Conservation (phyloP, 92 coral and sea anemone genomes). For the Zoanthus sociatus region DNA sequence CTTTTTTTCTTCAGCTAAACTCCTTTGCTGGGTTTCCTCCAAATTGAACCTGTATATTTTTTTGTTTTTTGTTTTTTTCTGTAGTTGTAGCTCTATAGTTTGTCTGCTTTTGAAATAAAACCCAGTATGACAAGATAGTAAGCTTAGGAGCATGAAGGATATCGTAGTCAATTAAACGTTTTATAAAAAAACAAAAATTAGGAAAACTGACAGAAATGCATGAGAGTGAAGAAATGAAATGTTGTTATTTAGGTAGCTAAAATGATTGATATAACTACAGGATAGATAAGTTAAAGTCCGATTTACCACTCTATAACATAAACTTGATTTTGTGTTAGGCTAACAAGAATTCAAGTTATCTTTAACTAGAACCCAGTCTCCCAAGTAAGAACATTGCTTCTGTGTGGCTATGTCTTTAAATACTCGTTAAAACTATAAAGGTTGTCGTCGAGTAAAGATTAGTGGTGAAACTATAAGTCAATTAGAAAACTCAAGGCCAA, state of each 20-base stretch:
- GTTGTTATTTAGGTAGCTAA: background rate
- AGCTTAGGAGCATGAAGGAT: background rate
- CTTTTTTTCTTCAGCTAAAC: too few species aligned
- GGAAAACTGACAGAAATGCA: slow-evolving; percentile 13
- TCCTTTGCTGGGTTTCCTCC: too few species aligned
- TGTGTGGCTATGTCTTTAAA: too few species aligned
- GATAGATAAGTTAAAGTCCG: background rate
- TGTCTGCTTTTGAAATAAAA: background rate
- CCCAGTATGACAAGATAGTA: background rate
- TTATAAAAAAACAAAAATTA: slow-evolving; percentile 8
- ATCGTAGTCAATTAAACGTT: background rate
- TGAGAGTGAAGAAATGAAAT: background rate
- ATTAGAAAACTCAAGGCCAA: too few species aligned
- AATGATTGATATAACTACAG: background rate
- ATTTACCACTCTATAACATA: slow-evolving; percentile 18
- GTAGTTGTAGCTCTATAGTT: background rate
- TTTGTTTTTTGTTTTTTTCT: too few species aligned
- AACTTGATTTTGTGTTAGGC: background rate
- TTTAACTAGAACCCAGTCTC: background rate
- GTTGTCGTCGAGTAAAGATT: too few species aligned
- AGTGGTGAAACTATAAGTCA: too few species aligned
- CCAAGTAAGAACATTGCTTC: too few species aligned
- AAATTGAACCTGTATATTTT: too few species aligned
- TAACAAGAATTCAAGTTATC: background rate
- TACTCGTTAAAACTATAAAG: too few species aligned